These are phyloP conservation scores for Enteromius mattozi DNA, from an alignment of 2,797 vertebrate species.

Conservation along the genomic window DNA sequence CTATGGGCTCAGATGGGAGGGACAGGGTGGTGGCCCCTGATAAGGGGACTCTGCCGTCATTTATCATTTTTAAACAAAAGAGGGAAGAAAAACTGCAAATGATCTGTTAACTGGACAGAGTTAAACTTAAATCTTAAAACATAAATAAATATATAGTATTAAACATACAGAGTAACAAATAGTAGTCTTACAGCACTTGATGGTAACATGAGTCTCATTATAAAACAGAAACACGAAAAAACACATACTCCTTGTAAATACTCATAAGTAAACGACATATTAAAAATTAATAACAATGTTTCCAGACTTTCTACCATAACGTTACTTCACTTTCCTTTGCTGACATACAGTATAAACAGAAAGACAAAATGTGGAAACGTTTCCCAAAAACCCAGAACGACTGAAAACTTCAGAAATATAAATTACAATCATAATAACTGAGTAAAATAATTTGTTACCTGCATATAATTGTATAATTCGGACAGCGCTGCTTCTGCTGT, in stretches of 20 bases:
- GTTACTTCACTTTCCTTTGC: neutral
- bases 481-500: neutral
- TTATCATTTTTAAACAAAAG: slow-evolving; percentile 40
- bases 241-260: neutral
- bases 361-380: neutral
- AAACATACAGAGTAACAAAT: neutral
- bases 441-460: neutral
- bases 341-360: neutral
- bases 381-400: neutral
- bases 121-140: neutral
- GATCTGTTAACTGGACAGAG: neutral
- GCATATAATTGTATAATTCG: neutral
- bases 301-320: neutral
- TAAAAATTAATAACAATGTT: neutral
- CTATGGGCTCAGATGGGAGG: neutral
- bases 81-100: neutral
- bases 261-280: neutral
- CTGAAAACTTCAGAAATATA: neutral
- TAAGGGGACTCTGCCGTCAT: slow-evolving; percentile 18
- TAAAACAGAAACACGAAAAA: neutral
- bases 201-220: neutral
- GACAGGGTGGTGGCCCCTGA: slow-evolving; percentile 24
- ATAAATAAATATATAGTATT: neutral
- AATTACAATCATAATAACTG: neutral
- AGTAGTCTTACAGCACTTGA: neutral